Base-by-base conservation (phyloP, 2,888 invertebrate species). In the Ferdinandea cuprea region DNA sequence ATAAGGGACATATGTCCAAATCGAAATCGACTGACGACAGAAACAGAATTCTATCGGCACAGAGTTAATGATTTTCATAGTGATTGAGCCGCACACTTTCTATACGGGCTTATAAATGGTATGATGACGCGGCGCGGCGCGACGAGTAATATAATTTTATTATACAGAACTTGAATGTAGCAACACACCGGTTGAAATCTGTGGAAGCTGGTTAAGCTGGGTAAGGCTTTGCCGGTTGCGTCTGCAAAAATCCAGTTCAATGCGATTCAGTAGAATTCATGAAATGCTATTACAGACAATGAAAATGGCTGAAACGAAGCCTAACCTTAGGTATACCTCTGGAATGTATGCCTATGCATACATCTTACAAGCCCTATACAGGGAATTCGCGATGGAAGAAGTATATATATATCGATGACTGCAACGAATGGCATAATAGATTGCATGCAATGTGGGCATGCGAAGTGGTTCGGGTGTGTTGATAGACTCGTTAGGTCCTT, bases 241-340 rank as follows among this genome's bases (percentile, higher is more conserved):
- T 73, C 73, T 68, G 68, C 61, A 42, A 54, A 61, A 48, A 79
- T 73, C 79, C 40, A 79, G 79, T 68, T 73, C n/a, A 2, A 13
- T 52, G 42, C 54, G 59, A 66, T 13, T 50, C 13, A 1, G 48
- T 35, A 32, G 17, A 59, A 28, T 32, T 13, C 15, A 15, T 35
- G 28, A 7, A 15, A 15, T 40, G 15, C 7, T 6, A 13, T 15
- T 40, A 7, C 7, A 13, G 8, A 2, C 7, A 13, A 4, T 37
- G 11, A 7, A 37, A 7, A 30, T 17, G 4, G 13, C 35, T 46
- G 28, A 0, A 13, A 8, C 17, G 32, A 15, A 32, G 32, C 15
- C 7, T 54, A 19, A 11, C 35, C 35, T 54, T 21, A n/a, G 3
- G 21, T 1, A 3, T 37, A 19, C 11, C 11, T 17, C 15, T 9